Percentiles rank a stretch among this genome's conserved stretches.
Conservation (phyloP, 2,888 invertebrate species). For the Nephrocerus scutellatus region DNA sequence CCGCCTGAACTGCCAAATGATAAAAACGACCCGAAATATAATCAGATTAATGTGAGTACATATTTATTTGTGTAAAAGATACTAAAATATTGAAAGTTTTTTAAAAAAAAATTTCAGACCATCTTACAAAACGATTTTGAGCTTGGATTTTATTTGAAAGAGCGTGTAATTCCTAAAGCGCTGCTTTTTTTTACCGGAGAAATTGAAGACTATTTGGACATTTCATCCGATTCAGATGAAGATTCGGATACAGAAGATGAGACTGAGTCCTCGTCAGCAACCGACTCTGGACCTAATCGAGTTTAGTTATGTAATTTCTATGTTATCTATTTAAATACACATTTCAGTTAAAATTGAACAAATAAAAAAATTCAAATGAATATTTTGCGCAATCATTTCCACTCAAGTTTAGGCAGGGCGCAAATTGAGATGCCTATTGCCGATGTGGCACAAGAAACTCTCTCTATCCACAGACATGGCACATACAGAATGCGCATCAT, state of each 20-base stretch:
- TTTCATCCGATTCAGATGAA: slow-evolving; percentile 6
- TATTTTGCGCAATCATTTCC: too few species aligned
- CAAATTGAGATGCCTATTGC: too few species aligned
- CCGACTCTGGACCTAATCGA: too few species aligned
- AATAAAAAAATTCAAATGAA: too few species aligned
- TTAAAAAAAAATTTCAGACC: slow-evolving; percentile 23
- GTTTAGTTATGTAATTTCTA: too few species aligned
- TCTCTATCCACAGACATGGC: too few species aligned
- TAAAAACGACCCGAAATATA: slow-evolving; percentile 32
- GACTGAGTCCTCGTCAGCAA: too few species aligned
- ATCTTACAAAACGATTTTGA: slow-evolving; percentile 76
- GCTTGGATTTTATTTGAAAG: slow-evolving; percentile 94
- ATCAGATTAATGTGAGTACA: slow-evolving; percentile 33
- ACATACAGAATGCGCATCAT: too few species aligned
- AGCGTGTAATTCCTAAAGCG: slow-evolving; percentile 90
- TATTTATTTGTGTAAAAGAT: not conserved
- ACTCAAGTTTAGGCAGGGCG: too few species aligned
- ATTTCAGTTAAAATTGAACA: too few species aligned
- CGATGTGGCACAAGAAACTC: too few species aligned
- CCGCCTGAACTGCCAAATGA: slow-evolving; percentile 54
- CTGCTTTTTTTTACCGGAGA: slow-evolving; percentile 93
- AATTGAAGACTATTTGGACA: slow-evolving; percentile 51
- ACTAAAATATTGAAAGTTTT: slow-evolving; percentile 18
- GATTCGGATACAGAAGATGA: slow-evolving; percentile 11
- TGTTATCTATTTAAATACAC: too few species aligned